Base-by-base conservation (phyloP, 2,113 vertebrate genomes). In the Stomatorhinus ivindoensis region DNA sequence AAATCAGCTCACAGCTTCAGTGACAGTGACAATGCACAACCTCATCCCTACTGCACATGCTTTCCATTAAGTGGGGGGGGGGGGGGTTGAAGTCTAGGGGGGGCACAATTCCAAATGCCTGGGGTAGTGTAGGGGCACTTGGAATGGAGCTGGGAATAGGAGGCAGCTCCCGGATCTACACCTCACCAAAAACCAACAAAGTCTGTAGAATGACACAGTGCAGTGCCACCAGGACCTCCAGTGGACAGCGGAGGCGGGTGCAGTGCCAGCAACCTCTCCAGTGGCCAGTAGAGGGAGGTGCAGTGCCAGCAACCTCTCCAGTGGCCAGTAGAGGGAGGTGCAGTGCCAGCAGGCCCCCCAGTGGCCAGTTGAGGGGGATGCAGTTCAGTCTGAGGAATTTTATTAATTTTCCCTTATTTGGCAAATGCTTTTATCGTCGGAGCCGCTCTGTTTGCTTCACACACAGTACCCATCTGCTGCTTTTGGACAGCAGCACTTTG, bases 41-140 rank as follows among this genome's bases (percentile, higher is more conserved):
- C 89, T 90, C 91, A 86, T 92, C 90, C 90, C 90, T 90, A 88
- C 87, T 91, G 89, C 93, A 93, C 92, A 93, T 93, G 92, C 92
- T 93, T 93, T 91, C 90, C 90, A 92, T 93, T 93, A 92, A 90
- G 87, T 90, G 91, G 87, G 90, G 86, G 88, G 88, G 86, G 46
- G 65, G 87, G 85, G 84, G 84, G 50, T 82, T 50, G 88, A 86
- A 80, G 44, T 19, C 21, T 46, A n/a, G 44, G n/a, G 48, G 50
- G 50, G 10, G 1, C 48, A 48, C 89, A 89, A 91, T 91, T 92
- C 90, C 31, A 89, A 89, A 91, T 91, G 89, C 88, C 91, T 91
- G 91, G 90, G 91, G 89, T 87, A 80, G 58, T 39, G 69, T 42
- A 15, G 7, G 42, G 42, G 42, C 17, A 13, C 17, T 53, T 83